Base-by-base conservation (phyloP, 2,113 vertebrate species). In the Leptosomus discolor region DNA sequence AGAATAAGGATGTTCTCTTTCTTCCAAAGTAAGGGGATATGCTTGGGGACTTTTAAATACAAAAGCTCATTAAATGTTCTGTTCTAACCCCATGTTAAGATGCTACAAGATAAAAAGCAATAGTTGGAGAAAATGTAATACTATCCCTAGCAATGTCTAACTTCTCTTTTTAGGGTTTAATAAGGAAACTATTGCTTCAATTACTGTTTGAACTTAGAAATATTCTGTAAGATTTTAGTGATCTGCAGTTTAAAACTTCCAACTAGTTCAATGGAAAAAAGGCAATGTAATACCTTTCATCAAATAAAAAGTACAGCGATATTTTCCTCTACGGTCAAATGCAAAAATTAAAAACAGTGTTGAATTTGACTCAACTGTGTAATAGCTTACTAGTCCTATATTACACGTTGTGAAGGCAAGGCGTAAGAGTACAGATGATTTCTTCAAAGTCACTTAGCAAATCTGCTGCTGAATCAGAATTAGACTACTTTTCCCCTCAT, bases 11-110 rank as follows among this genome's bases (percentile, higher is more conserved):
- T 64, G 12, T 76, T 90, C 85, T 79, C 61, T 71, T 88, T 90
- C 61, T 92, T 94, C 78, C 54, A 96, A 74, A 88, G 87, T 83
- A 93, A 87, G 87, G 45, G 36, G 69, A 78, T 61, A 50, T 20
- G 41, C 71, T n/a, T 91, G 45, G 85, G 68, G 75, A 93, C n/a
- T 82, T 95, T 60, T 46, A 88, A 94, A 96, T 79, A 61, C 39
- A 85, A 91, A 93, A 92, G 57, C 74, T 90, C 78, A 90, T 94
- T 94, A 94, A 90, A 73, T 61, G 58, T 83, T 90, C 78, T 90
- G 11, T 76, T 39, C 48, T 90, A 65, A 51, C 22, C 19, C 45
- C 13, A 0, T 50, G 17, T 85, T 85, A 85, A 90, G 70, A 93
- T 92, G 85, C 41, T 77, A 79, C 45, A 32, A 79, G 74, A 92